These are phyloP conservation scores for Leptodactylus fuscus DNA, from an alignment of 2,113 vertebrate species.

Conservation along the genomic window DNA sequence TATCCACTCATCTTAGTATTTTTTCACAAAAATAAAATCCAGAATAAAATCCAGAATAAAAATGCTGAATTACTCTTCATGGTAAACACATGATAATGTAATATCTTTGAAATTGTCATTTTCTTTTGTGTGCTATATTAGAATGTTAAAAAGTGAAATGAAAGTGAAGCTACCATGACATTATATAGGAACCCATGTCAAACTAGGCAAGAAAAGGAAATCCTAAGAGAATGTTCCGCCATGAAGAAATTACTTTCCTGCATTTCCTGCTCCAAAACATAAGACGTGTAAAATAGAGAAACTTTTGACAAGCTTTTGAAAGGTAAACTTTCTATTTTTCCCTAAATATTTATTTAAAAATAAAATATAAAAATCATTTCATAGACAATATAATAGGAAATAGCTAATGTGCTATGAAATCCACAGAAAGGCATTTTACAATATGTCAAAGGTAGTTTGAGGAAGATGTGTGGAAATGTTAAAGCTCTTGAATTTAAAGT, in stretches of 20 bases:
- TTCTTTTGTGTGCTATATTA: neutral
- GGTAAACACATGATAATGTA: neutral
- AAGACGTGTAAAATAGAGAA: neutral
- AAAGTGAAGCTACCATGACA: neutral
- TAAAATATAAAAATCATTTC: neutral
- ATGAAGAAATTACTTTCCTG: slow-evolving; percentile 8
- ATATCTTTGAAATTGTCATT: neutral
- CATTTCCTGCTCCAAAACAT: neutral
- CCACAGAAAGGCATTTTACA: neutral
- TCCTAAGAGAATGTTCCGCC: slow-evolving; percentile 9
- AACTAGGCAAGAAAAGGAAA: neutral
- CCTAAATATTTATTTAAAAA: slow-evolving; percentile 5
- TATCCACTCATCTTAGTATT: no score
- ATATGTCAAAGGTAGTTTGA: neutral
- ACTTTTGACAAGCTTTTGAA: slow-evolving; percentile 25
- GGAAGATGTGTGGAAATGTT: neutral
- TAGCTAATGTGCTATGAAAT: slow-evolving; percentile 3
- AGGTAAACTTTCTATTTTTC: slow-evolving; percentile 19
- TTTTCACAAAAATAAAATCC: no score
- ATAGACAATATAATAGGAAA: neutral
- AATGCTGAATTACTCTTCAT: no score
- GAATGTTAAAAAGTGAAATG: slow-evolving; percentile 4
- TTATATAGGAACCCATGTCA: slow-evolving; percentile 18
- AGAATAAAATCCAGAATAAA: no score
- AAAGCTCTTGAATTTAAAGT: neutral